A percentile compares a stretch with the other conserved stretches of the same genome.
Evolutionary conservation across 1,140 invertebrate genomes (phyloP).

Genomic region (Nilaparvata lugens): DNA sequence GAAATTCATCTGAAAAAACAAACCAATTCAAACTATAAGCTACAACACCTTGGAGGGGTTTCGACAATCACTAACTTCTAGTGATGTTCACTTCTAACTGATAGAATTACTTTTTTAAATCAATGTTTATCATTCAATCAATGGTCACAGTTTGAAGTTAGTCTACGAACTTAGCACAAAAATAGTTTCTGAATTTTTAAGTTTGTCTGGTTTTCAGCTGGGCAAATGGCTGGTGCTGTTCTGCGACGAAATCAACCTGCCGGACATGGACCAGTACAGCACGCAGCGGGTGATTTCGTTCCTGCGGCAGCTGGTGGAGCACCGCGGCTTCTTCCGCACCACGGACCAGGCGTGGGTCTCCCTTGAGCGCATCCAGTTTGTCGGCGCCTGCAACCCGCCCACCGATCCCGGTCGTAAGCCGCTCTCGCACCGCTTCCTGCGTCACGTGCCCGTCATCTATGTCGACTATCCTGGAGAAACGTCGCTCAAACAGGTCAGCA

Average conservation of each 20-base stretch:
- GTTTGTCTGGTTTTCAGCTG: slow-evolving; percentile 44
- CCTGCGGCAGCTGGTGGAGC: slow-evolving; percentile 93
- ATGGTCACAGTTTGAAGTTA: no score
- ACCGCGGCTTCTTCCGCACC: slow-evolving; percentile 82
- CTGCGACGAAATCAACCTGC: slow-evolving; percentile 99
- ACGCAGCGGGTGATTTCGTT: slow-evolving; percentile 99
- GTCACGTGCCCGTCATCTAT: slow-evolving; percentile 97
- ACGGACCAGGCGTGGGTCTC: slow-evolving; percentile 95
- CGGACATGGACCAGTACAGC: slow-evolving; percentile 97
- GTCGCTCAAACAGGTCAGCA: slow-evolving; percentile 79
- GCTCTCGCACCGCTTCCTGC: slow-evolving; percentile 83
- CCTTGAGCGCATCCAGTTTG: slow-evolving; percentile 97
- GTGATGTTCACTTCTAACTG: no score
- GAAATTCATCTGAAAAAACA: no score
- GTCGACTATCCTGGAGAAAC: slow-evolving; percentile 99
- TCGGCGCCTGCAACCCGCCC: slow-evolving; percentile 98
- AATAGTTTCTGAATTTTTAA: no score
- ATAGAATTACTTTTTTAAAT: no score
- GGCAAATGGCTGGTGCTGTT: slow-evolving; percentile 99
- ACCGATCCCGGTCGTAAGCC: slow-evolving; percentile 99
- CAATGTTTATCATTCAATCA: no score
- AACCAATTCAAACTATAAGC: no score
- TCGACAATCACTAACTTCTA: no score
- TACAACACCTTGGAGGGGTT: no score
- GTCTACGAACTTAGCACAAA: no score